These are phyloP conservation scores for Melikaiella ostensackeni DNA, from an alignment of 2,888 invertebrate species.

Conservation along the genomic window DNA sequence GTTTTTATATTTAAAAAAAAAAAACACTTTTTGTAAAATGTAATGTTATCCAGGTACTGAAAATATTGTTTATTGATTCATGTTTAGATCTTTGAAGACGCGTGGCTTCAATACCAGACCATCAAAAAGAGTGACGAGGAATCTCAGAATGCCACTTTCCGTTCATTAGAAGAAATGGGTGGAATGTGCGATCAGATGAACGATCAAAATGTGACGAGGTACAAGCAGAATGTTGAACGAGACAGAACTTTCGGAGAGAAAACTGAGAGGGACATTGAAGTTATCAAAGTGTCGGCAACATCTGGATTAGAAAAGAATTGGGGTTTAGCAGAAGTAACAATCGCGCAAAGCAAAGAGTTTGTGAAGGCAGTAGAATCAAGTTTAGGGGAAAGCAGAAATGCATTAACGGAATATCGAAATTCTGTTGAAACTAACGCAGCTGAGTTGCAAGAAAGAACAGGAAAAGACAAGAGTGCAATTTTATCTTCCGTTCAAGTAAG, in stretches of 20 bases:
- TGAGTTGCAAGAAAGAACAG: conserved; percentile 59
- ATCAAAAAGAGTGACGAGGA: conserved; percentile 50
- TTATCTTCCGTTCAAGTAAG: conserved; percentile 62
- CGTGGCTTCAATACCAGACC: conserved; percentile 48
- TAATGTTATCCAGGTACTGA: conserved; percentile 48
- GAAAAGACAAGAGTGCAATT: conserved; percentile 56
- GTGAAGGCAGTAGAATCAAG: conserved; percentile 62
- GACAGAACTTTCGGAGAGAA: conserved; percentile 58
- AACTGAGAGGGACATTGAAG: conserved; percentile 55
- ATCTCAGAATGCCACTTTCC: conserved; percentile 51
- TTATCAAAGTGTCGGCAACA: conserved; percentile 58
- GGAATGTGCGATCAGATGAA: conserved; percentile 54
- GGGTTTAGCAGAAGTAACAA: conserved; percentile 55
- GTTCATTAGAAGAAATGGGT: conserved; percentile 54
- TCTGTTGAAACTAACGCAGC: conserved; percentile 55
- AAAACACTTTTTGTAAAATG: background rate
- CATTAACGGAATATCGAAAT: conserved; percentile 58
- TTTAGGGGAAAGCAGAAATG: conserved; percentile 57
- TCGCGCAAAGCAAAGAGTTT: conserved; percentile 57
- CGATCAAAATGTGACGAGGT: conserved; percentile 51
- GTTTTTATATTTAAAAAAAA: conserved; percentile 39
- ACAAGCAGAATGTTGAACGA: conserved; percentile 49
- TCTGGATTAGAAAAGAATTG: conserved; percentile 63
- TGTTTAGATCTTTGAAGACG: conserved; percentile 55
- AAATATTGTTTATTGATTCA: conserved; percentile 40